Percentiles rank a stretch among this genome's conserved stretches.
phyloP scores from a whole-genome alignment of 1,140 invertebrate species.

The Micrasema longulum region DNA sequence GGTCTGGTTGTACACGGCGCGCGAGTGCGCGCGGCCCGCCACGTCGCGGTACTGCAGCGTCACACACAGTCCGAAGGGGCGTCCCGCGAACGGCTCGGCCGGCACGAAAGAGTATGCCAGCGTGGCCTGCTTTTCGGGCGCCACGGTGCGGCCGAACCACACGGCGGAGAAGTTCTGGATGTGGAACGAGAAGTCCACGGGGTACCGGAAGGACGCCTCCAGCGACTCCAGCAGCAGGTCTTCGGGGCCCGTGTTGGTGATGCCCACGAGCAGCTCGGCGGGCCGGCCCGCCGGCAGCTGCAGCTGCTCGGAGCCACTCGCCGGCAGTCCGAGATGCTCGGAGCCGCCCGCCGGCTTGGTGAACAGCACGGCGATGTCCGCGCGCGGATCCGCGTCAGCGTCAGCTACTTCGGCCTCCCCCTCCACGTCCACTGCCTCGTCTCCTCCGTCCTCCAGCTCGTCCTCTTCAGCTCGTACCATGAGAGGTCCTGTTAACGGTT shows the following conservation, averaged over 20 bases:
- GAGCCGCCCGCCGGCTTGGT: conserved; percentile 77
- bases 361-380: conserved; percentile 92
- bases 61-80: conserved; percentile 95
- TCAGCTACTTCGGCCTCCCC: conserved; percentile 77
- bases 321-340: conserved; percentile 75
- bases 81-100: conserved; percentile 93
- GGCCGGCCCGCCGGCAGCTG: conserved; percentile 92
- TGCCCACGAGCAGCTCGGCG: conserved; percentile 96
- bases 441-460: conserved; percentile 80
- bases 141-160: conserved; percentile 89
- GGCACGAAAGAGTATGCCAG: conserved; percentile 96
- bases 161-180: conserved; percentile 98
- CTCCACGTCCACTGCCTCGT: conserved; percentile 79
- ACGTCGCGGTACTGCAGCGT: conserved; percentile 93
- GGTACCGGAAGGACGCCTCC: conserved; percentile 98
- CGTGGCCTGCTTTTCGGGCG: conserved; percentile 92
- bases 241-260: conserved; percentile 92
- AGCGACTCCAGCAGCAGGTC: conserved; percentile 93
- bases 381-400: conserved; percentile 73
- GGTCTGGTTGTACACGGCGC: conserved; percentile 99
- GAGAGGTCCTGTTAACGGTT: conserved; percentile 59
- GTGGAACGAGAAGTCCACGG: conserved; percentile 97
- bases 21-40: conserved; percentile 72
- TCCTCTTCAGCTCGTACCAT: conserved; percentile 79
- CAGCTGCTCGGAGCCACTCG: neutral